Conservation (phyloP, 2,113 vertebrate genomes). For the Ailurus styani region DNA sequence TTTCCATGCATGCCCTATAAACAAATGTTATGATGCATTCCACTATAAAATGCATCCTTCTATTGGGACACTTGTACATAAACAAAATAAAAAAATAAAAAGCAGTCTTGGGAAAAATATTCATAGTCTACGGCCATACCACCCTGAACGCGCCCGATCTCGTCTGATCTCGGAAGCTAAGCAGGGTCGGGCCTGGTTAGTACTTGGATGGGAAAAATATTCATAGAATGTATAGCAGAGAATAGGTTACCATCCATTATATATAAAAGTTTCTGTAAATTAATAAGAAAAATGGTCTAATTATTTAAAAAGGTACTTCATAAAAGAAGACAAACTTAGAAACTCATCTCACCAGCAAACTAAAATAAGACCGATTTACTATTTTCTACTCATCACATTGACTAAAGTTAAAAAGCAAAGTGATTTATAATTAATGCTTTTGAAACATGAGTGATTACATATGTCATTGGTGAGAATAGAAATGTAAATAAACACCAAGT, state of each 20-base stretch:
- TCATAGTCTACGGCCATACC: too few relatives aligned
- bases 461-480: not conserved
- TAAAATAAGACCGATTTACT: not conserved
- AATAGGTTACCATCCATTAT: not conserved
- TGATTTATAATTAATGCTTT: not conserved
- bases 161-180: too few relatives aligned
- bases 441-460: not conserved
- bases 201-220: too few relatives aligned
- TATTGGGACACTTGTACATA: not conserved
- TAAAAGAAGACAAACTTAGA: slow-evolving; percentile 14
- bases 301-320: slow-evolving; percentile 15
- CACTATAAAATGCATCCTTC: not conserved
- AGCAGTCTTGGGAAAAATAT: not conserved
- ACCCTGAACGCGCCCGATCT: too few relatives aligned
- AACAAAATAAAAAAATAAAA: not conserved
- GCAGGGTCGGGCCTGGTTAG: too few relatives aligned
- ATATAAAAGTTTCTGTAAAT: not conserved
- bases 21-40: too few relatives aligned
- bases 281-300: not conserved
- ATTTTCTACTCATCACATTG: not conserved
- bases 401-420: slow-evolving; percentile 23
- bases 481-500: not conserved
- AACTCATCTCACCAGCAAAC: not conserved
- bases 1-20: not conserved
- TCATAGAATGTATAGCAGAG: not conserved